phyloP scores from a whole-genome alignment of 2,888 invertebrate species.

The Stenodera caucasica region DNA sequence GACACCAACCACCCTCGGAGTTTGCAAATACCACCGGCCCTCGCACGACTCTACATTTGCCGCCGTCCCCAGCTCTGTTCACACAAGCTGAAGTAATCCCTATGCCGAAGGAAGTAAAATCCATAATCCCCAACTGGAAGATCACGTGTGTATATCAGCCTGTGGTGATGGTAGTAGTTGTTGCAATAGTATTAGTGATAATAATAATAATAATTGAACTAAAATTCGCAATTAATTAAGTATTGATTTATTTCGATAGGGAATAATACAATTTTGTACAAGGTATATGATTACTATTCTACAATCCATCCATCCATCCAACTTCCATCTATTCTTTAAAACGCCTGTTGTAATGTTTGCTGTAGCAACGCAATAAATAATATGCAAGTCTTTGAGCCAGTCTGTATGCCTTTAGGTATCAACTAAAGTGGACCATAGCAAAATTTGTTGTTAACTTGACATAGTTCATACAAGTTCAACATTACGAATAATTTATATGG shows the following conservation, averaged over 20 bases:
- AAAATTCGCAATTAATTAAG: conserved; percentile 28
- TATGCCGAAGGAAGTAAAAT: conserved; percentile 47
- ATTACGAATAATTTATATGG: conserved; percentile 36
- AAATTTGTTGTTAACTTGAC: conserved; percentile 12
- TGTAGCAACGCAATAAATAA: conserved; percentile 57
- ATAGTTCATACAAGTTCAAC: conserved; percentile 13
- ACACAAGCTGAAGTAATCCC: conserved; percentile 49
- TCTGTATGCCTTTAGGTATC: conserved; percentile 55
- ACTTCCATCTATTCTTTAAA: neutral
- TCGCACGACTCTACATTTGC: conserved; percentile 22
- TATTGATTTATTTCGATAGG: no score
- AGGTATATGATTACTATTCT: no score
- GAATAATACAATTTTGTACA: no score
- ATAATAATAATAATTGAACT: neutral
- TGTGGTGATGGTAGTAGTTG: conserved; percentile 15
- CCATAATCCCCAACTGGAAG: conserved; percentile 43
- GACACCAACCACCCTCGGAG: conserved; percentile 11
- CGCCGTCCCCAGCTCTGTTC: conserved; percentile 32
- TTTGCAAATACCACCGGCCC: conserved; percentile 34
- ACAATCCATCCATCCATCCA: no score
- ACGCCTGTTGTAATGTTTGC: conserved; percentile 52
- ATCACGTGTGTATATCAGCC: conserved; percentile 26
- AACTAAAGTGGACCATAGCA: conserved; percentile 44
- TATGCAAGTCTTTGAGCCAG: conserved; percentile 57
- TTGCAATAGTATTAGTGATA: neutral